Evolutionary conservation across 2,113 vertebrate species (phyloP), one percentile per base, ranked within the genome.

Genomic region (Apodemus sylvaticus): DNA sequence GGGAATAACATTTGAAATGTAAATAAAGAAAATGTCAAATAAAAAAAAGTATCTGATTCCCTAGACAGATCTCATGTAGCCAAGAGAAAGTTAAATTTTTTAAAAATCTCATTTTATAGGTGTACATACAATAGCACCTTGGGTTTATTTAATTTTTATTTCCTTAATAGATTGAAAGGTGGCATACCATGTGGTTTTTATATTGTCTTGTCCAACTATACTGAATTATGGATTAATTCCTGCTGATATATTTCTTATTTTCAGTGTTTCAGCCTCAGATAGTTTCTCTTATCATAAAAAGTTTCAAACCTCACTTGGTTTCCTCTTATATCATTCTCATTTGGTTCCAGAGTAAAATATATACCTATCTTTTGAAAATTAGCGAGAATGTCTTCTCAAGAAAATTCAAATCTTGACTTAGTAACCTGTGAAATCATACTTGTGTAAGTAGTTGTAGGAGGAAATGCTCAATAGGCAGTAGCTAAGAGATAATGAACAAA

Each of bases 341-440:
- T 55, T 94, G 36, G 53, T 78, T 0, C 24, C 20, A 9, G 20
- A 78, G 36, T 97, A 62, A 83, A 90, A 62, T 83, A 62, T 62
- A 42, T 83, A 29, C 58, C 58, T 62, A 36, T 83, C 64, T 94
- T 90, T 96, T 73, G 74, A 66, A 91, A 90, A 94, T 95, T 91
- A 96, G 48, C n/a, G 91, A 96, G 95, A 85, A 68, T 77, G 26
- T 88, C 73, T 93, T 93, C 31, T 96, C 45, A 51, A 48, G 39
- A 24, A 90, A 93, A 42, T 96, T 91, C 4, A 93, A 53, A 86
- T 95, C 24, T 94, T 94, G 66, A 90, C 45, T 94, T 91, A 78
- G 55, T 95, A 95, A 93, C 39, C 81, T 96, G 19, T 68, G 19
- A 89, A 93, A 82, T 6, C 62, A 89, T 96, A 53, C 26, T 86